phyloP scores from a whole-genome alignment of 2,113 vertebrate genomes.

The Cepphus grylle region DNA sequence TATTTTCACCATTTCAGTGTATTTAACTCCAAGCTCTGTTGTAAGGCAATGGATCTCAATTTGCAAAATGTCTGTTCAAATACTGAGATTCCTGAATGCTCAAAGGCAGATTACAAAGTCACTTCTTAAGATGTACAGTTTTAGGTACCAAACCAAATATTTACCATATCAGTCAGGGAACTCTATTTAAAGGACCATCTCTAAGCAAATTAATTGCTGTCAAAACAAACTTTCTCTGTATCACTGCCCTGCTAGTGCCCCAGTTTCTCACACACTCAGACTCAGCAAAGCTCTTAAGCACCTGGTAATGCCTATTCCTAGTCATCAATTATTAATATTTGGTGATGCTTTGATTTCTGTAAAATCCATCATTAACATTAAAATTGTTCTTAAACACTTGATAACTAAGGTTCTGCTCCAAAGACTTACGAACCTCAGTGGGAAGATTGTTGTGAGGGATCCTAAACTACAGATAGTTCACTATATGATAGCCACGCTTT shows the following conservation, averaged over 20 bases:
- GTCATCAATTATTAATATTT: background rate
- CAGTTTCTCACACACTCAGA: background rate
- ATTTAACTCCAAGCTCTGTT: background rate
- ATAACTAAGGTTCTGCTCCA: background rate
- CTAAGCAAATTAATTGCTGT: background rate
- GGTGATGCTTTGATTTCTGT: background rate
- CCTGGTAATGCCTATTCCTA: background rate
- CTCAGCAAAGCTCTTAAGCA: background rate
- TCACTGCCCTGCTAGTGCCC: background rate
- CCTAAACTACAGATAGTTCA: background rate
- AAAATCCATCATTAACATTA: background rate
- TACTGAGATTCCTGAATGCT: background rate
- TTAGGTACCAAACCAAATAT: background rate
- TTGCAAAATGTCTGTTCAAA: background rate
- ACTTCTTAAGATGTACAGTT: background rate
- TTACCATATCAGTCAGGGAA: background rate
- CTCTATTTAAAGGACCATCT: background rate
- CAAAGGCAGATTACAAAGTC: background rate
- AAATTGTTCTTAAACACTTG: background rate
- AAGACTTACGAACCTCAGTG: background rate
- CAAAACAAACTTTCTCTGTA: background rate
- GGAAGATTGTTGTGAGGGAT: background rate
- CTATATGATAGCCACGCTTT: background rate
- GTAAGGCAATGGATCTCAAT: background rate
- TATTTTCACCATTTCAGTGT: rapidly evolving